Evolutionary conservation across 2,797 vertebrate genomes (phyloP), one percentile per base, ranked within the genome.

Genomic region (Luscinia megarhynchos): DNA sequence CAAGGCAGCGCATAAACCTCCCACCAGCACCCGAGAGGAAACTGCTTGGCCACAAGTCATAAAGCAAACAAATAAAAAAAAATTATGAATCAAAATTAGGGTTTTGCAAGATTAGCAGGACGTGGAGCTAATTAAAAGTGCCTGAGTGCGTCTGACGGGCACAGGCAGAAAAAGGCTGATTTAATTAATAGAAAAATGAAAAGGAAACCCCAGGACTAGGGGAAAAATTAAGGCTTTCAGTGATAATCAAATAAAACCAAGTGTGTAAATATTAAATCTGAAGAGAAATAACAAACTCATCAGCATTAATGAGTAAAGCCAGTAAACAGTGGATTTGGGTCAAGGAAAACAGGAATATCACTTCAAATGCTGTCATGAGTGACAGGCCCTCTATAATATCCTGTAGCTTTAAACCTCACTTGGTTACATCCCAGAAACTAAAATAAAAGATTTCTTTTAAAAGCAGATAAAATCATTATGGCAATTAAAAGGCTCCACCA

Each of bases 211-310:
- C 74, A 63, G 45, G 51, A 51, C 16, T 6, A 19, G 38, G 45
- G 63, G 50, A 3, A 93, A 90, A 92, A 84, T n/a, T 34, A 77
- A 51, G 70, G 36, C 58, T 90, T 92, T 89, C 69, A 75, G 46
- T 61, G 67, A 89, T 79, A 61, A 84, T 54, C 86, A 87, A 67
- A 90, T 93, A 90, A 95, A 95, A 84, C n/a, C 53, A 73, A 93
- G 83, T 34, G 54, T 46, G 63, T 41, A 89, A 93, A 85, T 29
- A 92, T 76, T 68, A 95, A 94, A 82, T 22, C 34, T 24, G 22
- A 46, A 81, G 8, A 82, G 67, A 83, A 93, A 78, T 57, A 87
- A 70, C 86, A 92, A 87, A 79, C 21, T 82, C 50, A 29, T 76
- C 53, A 34, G 38, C 53, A 30, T 67, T 38, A 83, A 79, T 46